Percentiles rank a stretch among this genome's conserved stretches.
These are phyloP conservation scores for Iphiclides podalirius DNA, from an alignment of 2,888 invertebrate species.

Conservation along the genomic window DNA sequence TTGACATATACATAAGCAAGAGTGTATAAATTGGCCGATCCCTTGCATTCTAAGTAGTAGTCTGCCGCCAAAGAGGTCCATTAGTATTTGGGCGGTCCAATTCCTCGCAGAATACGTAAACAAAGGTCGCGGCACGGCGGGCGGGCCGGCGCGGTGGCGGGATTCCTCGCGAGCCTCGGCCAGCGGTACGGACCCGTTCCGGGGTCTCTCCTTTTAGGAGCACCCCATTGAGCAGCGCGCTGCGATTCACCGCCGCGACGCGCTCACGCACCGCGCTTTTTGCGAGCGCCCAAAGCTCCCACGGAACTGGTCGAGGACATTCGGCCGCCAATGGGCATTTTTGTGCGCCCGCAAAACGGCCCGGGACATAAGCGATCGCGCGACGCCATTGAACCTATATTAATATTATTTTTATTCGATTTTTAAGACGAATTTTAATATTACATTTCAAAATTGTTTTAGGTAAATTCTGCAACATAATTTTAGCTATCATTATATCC, in stretches of 20 bases:
- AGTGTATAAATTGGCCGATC: too few species aligned
- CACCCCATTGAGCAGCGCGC: slow-evolving; percentile 16
- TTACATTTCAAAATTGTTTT: too few species aligned
- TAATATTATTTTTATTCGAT: too few species aligned
- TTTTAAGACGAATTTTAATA: too few species aligned
- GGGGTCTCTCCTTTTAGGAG: slow-evolving; percentile 21
- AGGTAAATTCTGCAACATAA: too few species aligned
- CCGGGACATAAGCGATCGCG: too few species aligned
- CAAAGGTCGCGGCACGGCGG: slow-evolving; percentile 3
- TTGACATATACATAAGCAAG: too few species aligned
- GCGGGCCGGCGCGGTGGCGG: slow-evolving; percentile 14
- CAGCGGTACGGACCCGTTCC: slow-evolving; percentile 16
- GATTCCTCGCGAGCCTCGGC: slow-evolving; percentile 2
- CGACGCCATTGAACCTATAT: too few species aligned
- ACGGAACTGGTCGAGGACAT: slow-evolving; percentile 10
- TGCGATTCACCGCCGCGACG: slow-evolving; percentile 19
- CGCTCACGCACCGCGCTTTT: too few species aligned
- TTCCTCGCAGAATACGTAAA: neutral
- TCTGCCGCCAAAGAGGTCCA: neutral
- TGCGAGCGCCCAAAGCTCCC: slow-evolving; percentile 4
- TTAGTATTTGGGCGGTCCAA: neutral
- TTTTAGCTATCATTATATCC: too few species aligned
- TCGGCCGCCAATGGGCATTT: slow-evolving; percentile 5
- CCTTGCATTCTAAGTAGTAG: neutral
- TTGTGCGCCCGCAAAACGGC: neutral